Evolutionary conservation across 2,888 invertebrate genomes (phyloP).

Genomic region (Campoplex nolae): DNA sequence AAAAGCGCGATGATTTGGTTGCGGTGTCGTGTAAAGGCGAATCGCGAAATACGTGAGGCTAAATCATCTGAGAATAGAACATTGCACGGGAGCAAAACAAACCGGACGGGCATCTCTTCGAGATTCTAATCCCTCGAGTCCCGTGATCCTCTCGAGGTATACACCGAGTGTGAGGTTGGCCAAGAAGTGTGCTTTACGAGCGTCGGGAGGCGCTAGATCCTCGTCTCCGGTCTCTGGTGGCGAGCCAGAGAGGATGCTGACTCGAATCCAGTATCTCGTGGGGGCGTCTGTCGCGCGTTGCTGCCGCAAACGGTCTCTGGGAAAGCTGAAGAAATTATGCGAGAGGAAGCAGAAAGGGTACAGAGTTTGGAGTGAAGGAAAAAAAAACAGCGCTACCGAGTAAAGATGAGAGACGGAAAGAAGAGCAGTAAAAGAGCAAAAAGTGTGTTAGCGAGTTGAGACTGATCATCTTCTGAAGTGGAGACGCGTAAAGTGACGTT

Average conservation of each 20-base stretch:
- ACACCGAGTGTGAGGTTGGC: constrained; percentile 12
- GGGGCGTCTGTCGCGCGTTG: constrained; percentile 37
- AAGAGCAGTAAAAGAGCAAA: constrained; percentile 48
- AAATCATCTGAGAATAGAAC: constrained; percentile 66
- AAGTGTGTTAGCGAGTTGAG: constrained; percentile 29
- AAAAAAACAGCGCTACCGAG: constrained; percentile 1
- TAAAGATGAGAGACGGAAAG: constrained; percentile 27
- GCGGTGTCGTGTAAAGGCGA: constrained; percentile 10
- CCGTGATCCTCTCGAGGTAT: constrained; percentile 32
- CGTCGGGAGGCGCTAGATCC: constrained; percentile 61
- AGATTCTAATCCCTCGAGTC: constrained; percentile 50
- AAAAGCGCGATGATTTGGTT: constrained; percentile 42
- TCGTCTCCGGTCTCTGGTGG: constrained; percentile 42
- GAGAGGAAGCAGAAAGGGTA: constrained; percentile 18
- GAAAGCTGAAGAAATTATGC: constrained; percentile 57
- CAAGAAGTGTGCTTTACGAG: constrained; percentile 56
- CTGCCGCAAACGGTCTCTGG: constrained; percentile 37
- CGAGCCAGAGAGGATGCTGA: constrained; percentile 39
- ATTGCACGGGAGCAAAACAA: constrained; percentile 34
- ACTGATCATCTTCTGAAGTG: constrained; percentile 46
- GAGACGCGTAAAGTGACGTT: constrained; percentile 52
- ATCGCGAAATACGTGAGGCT: constrained; percentile 38
- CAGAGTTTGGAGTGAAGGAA: constrained; percentile 19
- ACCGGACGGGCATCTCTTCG: constrained; percentile 38
- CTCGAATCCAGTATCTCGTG: constrained; percentile 46